A percentile compares a stretch with the other conserved stretches of the same genome.
Evolutionary conservation across 2,888 invertebrate genomes (phyloP).

Genomic region (Anorthoa munda): DNA sequence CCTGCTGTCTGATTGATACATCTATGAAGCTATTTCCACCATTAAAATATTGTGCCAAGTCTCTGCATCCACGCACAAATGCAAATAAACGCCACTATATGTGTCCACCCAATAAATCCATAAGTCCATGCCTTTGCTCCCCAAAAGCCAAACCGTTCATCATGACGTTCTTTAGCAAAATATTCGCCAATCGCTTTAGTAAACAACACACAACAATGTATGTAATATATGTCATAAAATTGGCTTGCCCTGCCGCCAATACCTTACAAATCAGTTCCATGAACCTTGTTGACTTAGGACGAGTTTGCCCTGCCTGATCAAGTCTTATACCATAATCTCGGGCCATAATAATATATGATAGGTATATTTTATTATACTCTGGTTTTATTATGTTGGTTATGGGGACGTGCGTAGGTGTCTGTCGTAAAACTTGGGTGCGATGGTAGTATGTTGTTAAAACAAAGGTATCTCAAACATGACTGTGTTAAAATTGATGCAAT

Average conservation of each 20-base stretch:
- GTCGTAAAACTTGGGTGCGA: slow-evolving; percentile 33
- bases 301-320: slow-evolving; percentile 61
- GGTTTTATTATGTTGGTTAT: slow-evolving; percentile 41
- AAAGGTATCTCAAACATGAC: slow-evolving; percentile 24
- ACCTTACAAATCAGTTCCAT: slow-evolving; percentile 43
- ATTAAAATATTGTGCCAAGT: neutral
- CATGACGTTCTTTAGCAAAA: slow-evolving; percentile 38
- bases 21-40: neutral
- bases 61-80: neutral
- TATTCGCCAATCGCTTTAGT: slow-evolving; percentile 40
- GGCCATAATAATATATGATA: slow-evolving; percentile 59
- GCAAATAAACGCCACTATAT: slow-evolving; percentile 20
- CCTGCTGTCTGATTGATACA: neutral
- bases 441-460: neutral
- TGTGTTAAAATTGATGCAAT: slow-evolving; percentile 7
- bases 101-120: slow-evolving; percentile 12
- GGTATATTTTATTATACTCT: slow-evolving; percentile 43
- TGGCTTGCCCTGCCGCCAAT: slow-evolving; percentile 33
- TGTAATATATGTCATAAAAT: slow-evolving; percentile 43
- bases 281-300: slow-evolving; percentile 65
- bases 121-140: slow-evolving; percentile 20
- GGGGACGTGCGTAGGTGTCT: slow-evolving; percentile 7
- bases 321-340: slow-evolving; percentile 63
- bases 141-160: slow-evolving; percentile 5
- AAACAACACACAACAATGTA: slow-evolving; percentile 38